Evolutionary conservation across 2,888 invertebrate genomes (phyloP).

Genomic region (Branchipolynoe longqiensis): DNA sequence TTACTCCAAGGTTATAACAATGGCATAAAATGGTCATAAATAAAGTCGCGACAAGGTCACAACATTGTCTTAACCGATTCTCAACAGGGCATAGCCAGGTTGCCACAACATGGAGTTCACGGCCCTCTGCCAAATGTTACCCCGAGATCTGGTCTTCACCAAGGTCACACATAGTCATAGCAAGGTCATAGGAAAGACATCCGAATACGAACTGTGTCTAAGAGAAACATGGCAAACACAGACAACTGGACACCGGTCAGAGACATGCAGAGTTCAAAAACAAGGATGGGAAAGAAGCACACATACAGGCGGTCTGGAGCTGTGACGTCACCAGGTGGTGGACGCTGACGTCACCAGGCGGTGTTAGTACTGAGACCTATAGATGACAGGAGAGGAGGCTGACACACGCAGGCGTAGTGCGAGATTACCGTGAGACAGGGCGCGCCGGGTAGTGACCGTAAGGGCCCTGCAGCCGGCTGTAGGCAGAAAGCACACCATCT

Average conservation of each 20-base stretch:
- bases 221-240: neutral
- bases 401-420: neutral
- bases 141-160: too few species aligned
- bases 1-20: neutral
- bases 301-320: slow-evolving; percentile 32
- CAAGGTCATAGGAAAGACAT: neutral
- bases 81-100: neutral
- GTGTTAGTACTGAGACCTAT: slow-evolving; percentile 33
- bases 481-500: slow-evolving; percentile 6
- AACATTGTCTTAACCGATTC: neutral
- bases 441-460: neutral
- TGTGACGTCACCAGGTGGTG: slow-evolving; percentile 23
- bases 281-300: slow-evolving; percentile 10
- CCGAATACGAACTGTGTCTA: too few species aligned
- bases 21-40: neutral
- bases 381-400: slow-evolving; percentile 4
- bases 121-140: too few species aligned
- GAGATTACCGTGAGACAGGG: slow-evolving; percentile 16
- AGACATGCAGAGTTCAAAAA: neutral
- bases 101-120: too few species aligned
- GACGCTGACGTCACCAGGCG: slow-evolving; percentile 33
- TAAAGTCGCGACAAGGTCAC: neutral
- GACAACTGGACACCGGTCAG: neutral
- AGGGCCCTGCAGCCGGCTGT: slow-evolving; percentile 1
- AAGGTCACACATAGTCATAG: neutral